These are phyloP conservation scores for Lymantria monacha DNA, from an alignment of 2,888 invertebrate genomes.

Conservation along the genomic window DNA sequence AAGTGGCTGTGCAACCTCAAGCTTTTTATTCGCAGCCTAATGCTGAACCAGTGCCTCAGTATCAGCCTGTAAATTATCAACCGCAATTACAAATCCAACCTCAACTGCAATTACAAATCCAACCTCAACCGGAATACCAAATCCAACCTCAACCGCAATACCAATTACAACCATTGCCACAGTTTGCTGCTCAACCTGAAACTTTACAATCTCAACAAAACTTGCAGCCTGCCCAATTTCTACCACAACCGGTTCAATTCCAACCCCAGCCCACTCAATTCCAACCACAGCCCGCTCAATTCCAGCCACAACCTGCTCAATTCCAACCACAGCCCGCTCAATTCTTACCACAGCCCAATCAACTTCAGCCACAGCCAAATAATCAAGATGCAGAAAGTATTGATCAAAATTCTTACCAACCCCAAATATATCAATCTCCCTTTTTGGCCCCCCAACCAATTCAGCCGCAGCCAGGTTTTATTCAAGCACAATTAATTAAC, in stretches of 20 bases:
- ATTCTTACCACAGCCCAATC: constrained; percentile 37
- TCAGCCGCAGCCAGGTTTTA: constrained; percentile 24
- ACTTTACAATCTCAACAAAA: constrained; percentile 36
- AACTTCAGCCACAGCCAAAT: constrained; percentile 26
- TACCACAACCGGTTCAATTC: constrained; percentile 16
- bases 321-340: constrained; percentile 47
- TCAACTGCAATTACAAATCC: constrained; percentile 20
- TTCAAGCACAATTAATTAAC: constrained; percentile 38
- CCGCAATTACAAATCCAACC: constrained; percentile 5
- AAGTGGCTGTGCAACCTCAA: constrained; percentile 21
- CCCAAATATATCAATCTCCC: constrained; percentile 30
- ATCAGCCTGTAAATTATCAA: constrained; percentile 27
- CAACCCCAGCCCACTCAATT: constrained; percentile 18
- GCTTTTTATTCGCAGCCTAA: constrained; percentile 17
- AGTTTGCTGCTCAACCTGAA: constrained; percentile 40
- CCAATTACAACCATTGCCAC: constrained; percentile 31
- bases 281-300: constrained; percentile 21
- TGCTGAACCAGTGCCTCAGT: constrained; percentile 31
- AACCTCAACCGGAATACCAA: constrained; percentile 7
- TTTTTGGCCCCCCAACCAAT: constrained; percentile 20
- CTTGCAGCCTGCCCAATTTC: constrained; percentile 17
- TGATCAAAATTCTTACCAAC: constrained; percentile 18
- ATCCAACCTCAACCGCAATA: constrained; percentile 13
- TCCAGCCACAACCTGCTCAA: constrained; percentile 30
- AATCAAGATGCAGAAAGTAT: constrained; percentile 28